phyloP scores from a whole-genome alignment of 2,113 vertebrate genomes.

The Madoqua kirkii region DNA sequence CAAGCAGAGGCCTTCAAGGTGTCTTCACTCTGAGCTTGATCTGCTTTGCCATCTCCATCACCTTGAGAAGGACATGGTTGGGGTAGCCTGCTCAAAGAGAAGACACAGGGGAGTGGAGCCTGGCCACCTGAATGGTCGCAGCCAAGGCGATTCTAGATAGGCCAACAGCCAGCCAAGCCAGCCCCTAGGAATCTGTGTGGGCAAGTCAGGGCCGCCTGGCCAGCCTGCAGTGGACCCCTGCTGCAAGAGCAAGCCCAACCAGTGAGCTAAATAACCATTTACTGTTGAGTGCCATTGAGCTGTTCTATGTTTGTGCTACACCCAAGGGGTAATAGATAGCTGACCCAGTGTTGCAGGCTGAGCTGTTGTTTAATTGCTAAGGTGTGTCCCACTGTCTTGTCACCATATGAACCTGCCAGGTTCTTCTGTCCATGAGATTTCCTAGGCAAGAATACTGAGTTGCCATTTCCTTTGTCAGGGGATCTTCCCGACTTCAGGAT shows the following conservation, averaged over 20 bases:
- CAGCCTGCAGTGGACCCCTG: neutral
- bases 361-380: neutral
- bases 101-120: too few relatives aligned
- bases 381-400: neutral
- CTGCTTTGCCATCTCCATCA: neutral
- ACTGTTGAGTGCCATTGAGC: neutral
- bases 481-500: fast-evolving
- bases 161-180: neutral
- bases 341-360: neutral
- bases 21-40: neutral
- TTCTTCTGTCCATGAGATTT: neutral
- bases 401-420: neutral
- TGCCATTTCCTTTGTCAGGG: neutral
- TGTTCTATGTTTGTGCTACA: neutral
- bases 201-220: neutral
- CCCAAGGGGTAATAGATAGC: too few relatives aligned
- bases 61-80: neutral
- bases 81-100: neutral
- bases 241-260: neutral
- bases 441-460: neutral
- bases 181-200: neutral
- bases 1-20: neutral
- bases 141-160: too few relatives aligned
- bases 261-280: neutral
- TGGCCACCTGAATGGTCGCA: neutral